These are phyloP conservation scores for Ellobium chinense DNA, from an alignment of 2,888 invertebrate genomes.

Conservation along the genomic window DNA sequence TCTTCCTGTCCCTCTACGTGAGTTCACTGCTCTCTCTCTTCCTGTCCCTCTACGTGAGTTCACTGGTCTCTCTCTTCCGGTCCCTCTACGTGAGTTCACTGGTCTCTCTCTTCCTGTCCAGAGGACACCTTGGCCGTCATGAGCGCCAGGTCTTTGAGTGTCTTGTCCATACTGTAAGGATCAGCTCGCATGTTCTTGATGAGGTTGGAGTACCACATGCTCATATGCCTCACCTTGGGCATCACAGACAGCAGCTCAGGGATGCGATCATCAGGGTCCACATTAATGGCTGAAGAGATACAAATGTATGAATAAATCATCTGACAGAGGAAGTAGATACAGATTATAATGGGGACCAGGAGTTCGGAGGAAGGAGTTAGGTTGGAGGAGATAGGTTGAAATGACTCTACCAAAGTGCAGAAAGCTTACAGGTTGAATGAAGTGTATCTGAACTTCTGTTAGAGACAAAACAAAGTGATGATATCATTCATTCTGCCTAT, in stretches of 20 bases:
- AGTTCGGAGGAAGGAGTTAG: neutral
- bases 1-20: no score
- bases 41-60: no score
- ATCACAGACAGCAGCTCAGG: slow-evolving; percentile 21
- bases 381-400: neutral
- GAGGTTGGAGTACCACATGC: slow-evolving; percentile 39
- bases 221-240: slow-evolving; percentile 39
- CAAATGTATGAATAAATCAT: neutral
- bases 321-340: neutral
- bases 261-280: slow-evolving; percentile 25
- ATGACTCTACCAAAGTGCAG: neutral
- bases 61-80: no score
- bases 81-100: no score
- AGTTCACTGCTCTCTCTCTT: no score
- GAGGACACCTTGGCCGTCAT: neutral
- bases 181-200: slow-evolving; percentile 41
- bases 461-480: no score
- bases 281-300: slow-evolving; percentile 13
- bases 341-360: no score
- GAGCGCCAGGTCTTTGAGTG: neutral
- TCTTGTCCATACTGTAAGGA: slow-evolving; percentile 26
- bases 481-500: no score
- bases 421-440: no score
- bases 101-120: neutral
- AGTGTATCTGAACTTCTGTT: no score